These are phyloP conservation scores for Nebria ingens DNA, from an alignment of 1,140 invertebrate genomes.

Conservation along the genomic window DNA sequence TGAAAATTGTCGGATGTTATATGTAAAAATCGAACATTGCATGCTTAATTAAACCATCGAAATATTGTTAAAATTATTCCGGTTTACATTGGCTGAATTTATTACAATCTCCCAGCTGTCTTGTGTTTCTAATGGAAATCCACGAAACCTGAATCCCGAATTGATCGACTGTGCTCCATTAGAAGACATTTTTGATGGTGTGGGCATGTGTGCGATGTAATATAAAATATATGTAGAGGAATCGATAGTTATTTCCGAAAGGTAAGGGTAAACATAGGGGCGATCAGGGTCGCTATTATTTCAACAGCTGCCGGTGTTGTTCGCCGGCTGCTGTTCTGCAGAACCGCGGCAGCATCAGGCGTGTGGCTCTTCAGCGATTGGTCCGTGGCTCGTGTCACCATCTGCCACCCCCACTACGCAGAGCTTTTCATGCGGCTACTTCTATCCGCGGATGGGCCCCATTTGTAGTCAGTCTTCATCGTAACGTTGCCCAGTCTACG, in stretches of 20 bases:
- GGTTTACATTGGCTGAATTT: neutral
- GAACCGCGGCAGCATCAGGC: conserved; percentile 26
- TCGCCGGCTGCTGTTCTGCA: conserved; percentile 24
- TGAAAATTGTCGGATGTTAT: too few species aligned
- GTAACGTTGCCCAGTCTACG: neutral
- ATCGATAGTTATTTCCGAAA: neutral
- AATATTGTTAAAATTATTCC: too few species aligned
- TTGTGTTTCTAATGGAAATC: neutral
- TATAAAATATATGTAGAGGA: neutral
- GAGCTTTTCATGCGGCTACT: conserved; percentile 3
- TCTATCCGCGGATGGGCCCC: neutral
- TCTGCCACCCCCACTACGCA: conserved; percentile 15
- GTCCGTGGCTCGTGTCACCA: conserved; percentile 28
- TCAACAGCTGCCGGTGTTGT: conserved; percentile 16
- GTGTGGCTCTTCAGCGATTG: conserved; percentile 26
- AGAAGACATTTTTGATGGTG: neutral
- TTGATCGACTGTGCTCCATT: neutral
- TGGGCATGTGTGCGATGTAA: neutral
- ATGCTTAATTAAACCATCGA: too few species aligned
- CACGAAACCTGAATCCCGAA: neutral
- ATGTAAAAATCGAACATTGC: too few species aligned
- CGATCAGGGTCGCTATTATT: conserved; percentile 6
- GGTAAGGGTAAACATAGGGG: conserved; percentile 7
- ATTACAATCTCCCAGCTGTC: neutral
- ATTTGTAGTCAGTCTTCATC: neutral